Evolutionary conservation across 2,113 vertebrate species (phyloP).

Genomic region (Ictalurus furcatus): DNA sequence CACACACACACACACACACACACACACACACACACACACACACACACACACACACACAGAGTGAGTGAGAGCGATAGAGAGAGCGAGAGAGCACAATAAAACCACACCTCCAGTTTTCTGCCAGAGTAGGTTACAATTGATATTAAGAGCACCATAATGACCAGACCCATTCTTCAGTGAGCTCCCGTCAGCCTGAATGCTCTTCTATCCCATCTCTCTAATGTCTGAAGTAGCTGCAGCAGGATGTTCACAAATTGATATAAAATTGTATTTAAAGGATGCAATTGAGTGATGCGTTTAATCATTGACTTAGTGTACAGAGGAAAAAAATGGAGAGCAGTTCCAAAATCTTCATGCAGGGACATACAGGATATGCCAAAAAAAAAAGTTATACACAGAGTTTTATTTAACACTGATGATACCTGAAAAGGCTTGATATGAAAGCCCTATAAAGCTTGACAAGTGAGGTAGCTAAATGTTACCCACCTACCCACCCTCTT

Average conservation of each 20-base stretch:
- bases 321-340: not conserved
- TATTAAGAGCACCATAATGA: conserved; percentile 34
- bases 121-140: conserved; percentile 66
- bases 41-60: conserved; percentile 15
- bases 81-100: conserved; percentile 32
- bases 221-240: conserved; percentile 3
- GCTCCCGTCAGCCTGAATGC: conserved; percentile 15
- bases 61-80: too few relatives aligned
- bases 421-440: not conserved
- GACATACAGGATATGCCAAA: not conserved
- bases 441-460: conserved; percentile 75
- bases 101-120: conserved; percentile 60
- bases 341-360: not conserved
- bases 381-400: not conserved
- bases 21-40: conserved; percentile 35
- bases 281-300: not conserved
- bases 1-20: not conserved
- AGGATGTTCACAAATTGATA: not conserved
- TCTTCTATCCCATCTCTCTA: not conserved
- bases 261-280: not conserved
- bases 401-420: conserved; percentile 48
- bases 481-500: conserved; percentile 71
- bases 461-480: conserved; percentile 82
- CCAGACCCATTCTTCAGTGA: conserved; percentile 17
- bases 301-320: not conserved